A percentile compares a stretch with the other conserved stretches of the same genome.
Conservation (phyloP, 53 echinoderm and acorn worm genomes). For the Holothuria scabra region DNA sequence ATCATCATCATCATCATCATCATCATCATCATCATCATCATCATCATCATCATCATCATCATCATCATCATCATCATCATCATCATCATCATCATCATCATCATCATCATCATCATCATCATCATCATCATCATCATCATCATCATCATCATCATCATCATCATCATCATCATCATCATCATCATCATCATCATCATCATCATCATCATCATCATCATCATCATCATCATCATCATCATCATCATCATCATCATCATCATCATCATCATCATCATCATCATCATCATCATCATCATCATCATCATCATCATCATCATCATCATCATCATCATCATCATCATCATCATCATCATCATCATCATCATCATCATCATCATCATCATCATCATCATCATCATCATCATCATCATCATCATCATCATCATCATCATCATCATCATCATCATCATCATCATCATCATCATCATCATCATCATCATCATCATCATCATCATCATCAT, state of each 20-base stretch:
- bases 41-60: slow-evolving; percentile 38
- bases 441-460: slow-evolving; percentile 31
- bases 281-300: slow-evolving; percentile 59
- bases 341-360: slow-evolving; percentile 59
- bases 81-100: slow-evolving; percentile 59
- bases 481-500: slow-evolving; percentile 58
- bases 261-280: slow-evolving; percentile 29
- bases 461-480: slow-evolving; percentile 42
- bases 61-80: slow-evolving; percentile 28
- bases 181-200: slow-evolving; percentile 22
- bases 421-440: slow-evolving; percentile 50
- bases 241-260: slow-evolving; percentile 37
- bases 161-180: slow-evolving; percentile 48
- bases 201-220: slow-evolving; percentile 50
- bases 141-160: slow-evolving; percentile 57
- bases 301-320: slow-evolving; percentile 38
- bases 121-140: slow-evolving; percentile 10
- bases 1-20: slow-evolving; percentile 46
- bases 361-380: slow-evolving; percentile 47
- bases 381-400: slow-evolving; percentile 16
- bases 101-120: slow-evolving; percentile 43
- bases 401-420: slow-evolving; percentile 53
- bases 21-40: slow-evolving; percentile 54
- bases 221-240: slow-evolving; percentile 54
- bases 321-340: slow-evolving; percentile 7